Percentiles rank a stretch among this genome's conserved stretches.
phyloP scores from a whole-genome alignment of 2,113 vertebrate genomes.

The Myrmecophaga tridactyla region DNA sequence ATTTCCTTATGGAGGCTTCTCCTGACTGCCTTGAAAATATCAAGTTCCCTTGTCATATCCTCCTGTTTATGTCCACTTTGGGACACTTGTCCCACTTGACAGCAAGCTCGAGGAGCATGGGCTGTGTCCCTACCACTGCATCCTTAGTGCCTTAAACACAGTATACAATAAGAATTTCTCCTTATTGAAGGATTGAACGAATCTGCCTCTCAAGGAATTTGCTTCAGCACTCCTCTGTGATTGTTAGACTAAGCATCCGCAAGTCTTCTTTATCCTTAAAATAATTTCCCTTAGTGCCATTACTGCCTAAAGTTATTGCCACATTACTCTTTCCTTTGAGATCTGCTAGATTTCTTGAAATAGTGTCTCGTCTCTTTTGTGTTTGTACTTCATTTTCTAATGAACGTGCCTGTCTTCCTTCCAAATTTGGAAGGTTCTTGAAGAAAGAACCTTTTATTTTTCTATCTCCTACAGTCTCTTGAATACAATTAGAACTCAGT shows the following conservation, averaged over 20 bases:
- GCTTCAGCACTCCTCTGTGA: neutral
- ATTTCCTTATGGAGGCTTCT: neutral
- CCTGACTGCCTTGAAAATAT: neutral
- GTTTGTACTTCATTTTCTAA: neutral
- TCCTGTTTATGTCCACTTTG: neutral
- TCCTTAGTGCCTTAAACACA: neutral
- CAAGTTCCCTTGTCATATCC: neutral
- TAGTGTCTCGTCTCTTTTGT: neutral
- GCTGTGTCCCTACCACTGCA: neutral
- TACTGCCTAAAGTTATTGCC: neutral
- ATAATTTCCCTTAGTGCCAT: neutral
- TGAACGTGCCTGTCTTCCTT: neutral
- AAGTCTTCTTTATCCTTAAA: neutral
- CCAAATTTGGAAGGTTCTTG: neutral
- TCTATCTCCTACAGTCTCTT: neutral
- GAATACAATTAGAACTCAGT: neutral
- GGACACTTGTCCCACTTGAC: neutral
- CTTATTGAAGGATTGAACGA: neutral
- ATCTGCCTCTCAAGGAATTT: neutral
- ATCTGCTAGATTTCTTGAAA: neutral
- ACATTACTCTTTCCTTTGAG: neutral
- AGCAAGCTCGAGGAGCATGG: too few relatives aligned
- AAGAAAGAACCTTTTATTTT: constrained; percentile 5
- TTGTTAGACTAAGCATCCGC: neutral
- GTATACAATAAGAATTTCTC: neutral